Evolutionary conservation across 2,888 invertebrate genomes (phyloP), one percentile per base, ranked within the genome.

Genomic region (Scaptomyza reducta): DNA sequence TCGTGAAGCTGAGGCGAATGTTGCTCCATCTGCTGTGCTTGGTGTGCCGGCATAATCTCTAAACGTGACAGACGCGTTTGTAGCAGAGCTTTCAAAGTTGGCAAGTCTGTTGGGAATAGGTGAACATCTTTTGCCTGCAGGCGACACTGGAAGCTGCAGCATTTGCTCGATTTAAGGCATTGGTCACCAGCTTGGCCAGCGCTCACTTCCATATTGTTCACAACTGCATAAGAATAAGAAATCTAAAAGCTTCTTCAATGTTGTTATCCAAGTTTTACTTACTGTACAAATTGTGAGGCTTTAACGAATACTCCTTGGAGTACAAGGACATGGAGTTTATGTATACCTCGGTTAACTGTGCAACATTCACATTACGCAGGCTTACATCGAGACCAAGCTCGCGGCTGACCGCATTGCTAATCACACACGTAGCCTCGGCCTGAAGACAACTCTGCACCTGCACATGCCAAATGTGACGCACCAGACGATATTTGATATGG

Each of bases 281-380:
- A 92, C 92, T 79, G 57, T 88, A 88, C 16, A 91, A 69, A 62
- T 88, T 88, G 1, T 89, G 68, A 0, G 74, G 44, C 68, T 89
- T 90, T 6, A 92, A 53, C 33, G 84, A 74, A 51, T 90, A 92
- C 25, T 89, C 84, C 22, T 88, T 83, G 57, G 91, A 91, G 61
- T 88, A 91, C 22, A 92, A 60, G 14, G 87, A 87, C 63, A 92
- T 56, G 2, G 90, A 81, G 72, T 90, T 90, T 1, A 91, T 73
- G 57, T 89, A 90, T 2, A 92, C 62, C 68, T 92, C 91, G 1
- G 90, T 83, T 66, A 85, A 93, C 81, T 95, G 94, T 13, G 93
- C 92, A 78, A 94, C 93, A 89, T 94, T 95, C 38, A 94, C 92
- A 90, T 96, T 96, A 80, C 95, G 95, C 0, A 95, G 92, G 85